Base-by-base conservation (phyloP, 37 sponge, comb jelly and placozoan genomes). In the Diacarnus erythraeanus region DNA sequence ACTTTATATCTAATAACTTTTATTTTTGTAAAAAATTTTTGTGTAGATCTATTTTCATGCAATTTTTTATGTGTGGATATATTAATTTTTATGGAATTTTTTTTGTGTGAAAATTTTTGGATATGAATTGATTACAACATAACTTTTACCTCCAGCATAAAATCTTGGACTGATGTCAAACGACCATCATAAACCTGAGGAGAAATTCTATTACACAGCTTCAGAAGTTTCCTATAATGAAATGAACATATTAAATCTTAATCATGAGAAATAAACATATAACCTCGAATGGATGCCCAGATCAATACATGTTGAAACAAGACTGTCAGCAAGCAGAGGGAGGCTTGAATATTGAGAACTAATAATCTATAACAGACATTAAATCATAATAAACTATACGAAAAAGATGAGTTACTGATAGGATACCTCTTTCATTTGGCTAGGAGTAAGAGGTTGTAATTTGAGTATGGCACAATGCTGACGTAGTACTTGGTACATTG, bases 81-180 rank as follows among this genome's bases (percentile, higher is more conserved):
- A n/a, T n/a, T n/a, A n/a, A n/a, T n/a, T n/a, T n/a, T n/a, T n/a
- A n/a, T n/a, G 60, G 4, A 59, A 27, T 59, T 4, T 59, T 17
- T n/a, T 59, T n/a, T 3, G 18, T 59, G 60, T 59, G 60, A 59
- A 54, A 17, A 54, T 54, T 54, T 17, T 54, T 27, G 26, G 26
- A 27, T 27, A 59, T 17, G 60, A 59, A 10, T 4, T n/a, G 26
- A 59, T 4, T 59, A 10, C 56, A 54, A n/a, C n/a, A n/a, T n/a
- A 2, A 26, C 36, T 21, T n/a, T 33, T 37, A 91, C 91, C 82
- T 91, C 92, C 67, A 87, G 67, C 71, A 91, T 73, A 21, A 81
- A 57, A 54, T 87, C 92, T 20, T 82, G 77, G 10, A 84, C 66
- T 12, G 80, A 80, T 56, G 70, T 59, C 18, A 84, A 41, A 10